Evolutionary conservation across 2,113 vertebrate species (phyloP).

Genomic region (Scartelaos histophorus): DNA sequence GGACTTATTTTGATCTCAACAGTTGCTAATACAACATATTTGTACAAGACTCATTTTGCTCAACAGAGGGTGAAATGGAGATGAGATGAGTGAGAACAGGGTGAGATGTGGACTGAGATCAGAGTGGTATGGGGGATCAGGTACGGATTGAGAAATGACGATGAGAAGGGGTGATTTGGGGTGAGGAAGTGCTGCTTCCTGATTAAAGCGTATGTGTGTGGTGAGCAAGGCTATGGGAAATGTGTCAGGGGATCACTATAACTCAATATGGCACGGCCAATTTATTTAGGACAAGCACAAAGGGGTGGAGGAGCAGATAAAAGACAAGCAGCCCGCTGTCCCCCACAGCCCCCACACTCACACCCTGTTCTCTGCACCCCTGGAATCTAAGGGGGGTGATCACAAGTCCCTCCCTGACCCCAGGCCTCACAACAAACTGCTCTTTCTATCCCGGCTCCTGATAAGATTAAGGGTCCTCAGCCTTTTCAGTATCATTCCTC

Average conservation of each 20-base stretch:
- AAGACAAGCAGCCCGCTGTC: neutral
- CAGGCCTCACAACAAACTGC: slow-evolving; percentile 39
- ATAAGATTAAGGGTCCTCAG: slow-evolving; percentile 60
- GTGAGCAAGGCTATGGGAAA: slow-evolving; percentile 5
- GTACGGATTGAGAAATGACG: neutral
- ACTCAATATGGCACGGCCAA: slow-evolving; percentile 24
- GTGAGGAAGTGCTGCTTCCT: neutral
- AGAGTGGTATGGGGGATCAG: no score
- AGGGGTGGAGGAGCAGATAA: slow-evolving; percentile 7
- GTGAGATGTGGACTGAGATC: no score
- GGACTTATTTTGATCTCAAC: no score
- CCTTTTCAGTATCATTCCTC: slow-evolving; percentile 40
- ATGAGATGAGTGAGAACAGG: no score
- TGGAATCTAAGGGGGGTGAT: slow-evolving; percentile 31
- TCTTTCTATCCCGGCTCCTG: slow-evolving; percentile 55
- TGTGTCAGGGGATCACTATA: neutral
- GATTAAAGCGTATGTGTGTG: neutral
- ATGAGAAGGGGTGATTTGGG: no score
- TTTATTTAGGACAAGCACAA: slow-evolving; percentile 63
- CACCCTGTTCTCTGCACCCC: neutral
- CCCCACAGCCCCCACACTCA: neutral
- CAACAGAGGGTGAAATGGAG: no score
- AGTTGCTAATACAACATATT: no score
- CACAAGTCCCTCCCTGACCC: slow-evolving; percentile 19
- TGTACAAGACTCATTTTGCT: no score